Evolutionary conservation across 2,888 invertebrate species (phyloP).

Genomic region (Byasa hedistus): DNA sequence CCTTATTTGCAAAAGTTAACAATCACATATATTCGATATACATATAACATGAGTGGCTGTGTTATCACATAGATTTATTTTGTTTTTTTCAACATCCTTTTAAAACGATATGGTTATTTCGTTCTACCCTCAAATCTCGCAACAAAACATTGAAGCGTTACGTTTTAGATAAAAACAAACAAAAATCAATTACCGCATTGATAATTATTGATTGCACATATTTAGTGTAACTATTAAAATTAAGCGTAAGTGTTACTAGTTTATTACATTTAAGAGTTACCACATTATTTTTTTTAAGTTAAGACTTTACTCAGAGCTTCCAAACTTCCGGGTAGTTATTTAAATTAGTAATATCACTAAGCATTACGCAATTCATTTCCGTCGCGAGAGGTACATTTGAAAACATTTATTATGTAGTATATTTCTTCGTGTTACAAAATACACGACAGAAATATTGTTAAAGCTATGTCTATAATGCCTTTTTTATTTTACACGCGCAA

Average conservation of each 20-base stretch:
- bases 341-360: neutral
- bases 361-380: neutral
- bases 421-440: neutral
- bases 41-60: neutral
- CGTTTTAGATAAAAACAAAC: neutral
- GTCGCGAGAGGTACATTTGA: neutral
- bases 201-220: constrained; percentile 6
- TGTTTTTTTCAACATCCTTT: neutral
- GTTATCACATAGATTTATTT: neutral
- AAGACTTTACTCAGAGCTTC: constrained; percentile 7
- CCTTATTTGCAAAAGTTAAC: neutral
- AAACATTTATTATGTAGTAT: neutral
- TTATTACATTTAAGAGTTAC: constrained; percentile 1
- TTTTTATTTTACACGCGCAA: neutral
- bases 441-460: neutral
- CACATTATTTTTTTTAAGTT: neutral
- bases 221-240: constrained; percentile 6
- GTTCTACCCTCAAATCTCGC: too few relatives aligned
- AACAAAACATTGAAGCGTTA: neutral
- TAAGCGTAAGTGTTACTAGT: constrained; percentile 13
- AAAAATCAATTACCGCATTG: neutral
- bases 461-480: neutral
- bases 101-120: neutral
- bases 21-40: neutral
- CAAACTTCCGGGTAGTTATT: neutral